phyloP scores from a whole-genome alignment of 2,113 vertebrate genomes.

The Cyrtonyx montezumae region DNA sequence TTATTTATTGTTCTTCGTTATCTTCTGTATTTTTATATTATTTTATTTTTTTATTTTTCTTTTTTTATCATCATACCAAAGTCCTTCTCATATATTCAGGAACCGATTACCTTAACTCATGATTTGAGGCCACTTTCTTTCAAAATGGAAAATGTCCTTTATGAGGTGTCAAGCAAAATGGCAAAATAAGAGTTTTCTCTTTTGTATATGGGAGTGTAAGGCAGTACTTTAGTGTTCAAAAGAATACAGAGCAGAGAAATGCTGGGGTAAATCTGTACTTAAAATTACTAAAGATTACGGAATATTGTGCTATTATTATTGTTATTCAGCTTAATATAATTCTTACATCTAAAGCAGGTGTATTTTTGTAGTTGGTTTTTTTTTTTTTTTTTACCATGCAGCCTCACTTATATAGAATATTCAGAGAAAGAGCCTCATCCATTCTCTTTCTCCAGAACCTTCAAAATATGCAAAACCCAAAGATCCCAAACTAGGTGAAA shows the following conservation, averaged over 20 bases:
- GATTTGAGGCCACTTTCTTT: background rate
- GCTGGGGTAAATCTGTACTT: background rate
- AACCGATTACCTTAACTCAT: background rate
- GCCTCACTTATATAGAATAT: background rate
- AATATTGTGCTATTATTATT: background rate
- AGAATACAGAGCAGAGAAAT: background rate
- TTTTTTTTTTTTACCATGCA: background rate
- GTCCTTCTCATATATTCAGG: background rate
- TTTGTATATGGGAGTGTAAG: background rate
- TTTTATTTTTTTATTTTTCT: too few relatives aligned
- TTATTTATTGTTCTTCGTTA: too few relatives aligned
- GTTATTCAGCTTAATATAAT: background rate
- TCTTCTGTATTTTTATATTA: too few relatives aligned
- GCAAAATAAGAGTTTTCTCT: background rate
- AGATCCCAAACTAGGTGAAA: background rate
- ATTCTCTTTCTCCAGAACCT: background rate
- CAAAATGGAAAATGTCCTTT: background rate
- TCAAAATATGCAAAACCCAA: background rate
- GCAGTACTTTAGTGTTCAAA: background rate
- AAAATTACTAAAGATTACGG: background rate
- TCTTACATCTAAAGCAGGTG: background rate
- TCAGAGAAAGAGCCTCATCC: background rate
- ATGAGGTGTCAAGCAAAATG: background rate
- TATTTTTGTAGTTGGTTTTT: background rate
- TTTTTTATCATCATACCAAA: too few relatives aligned